Conservation (phyloP, 2,797 vertebrate genomes). For the Taenioides sp. region DNA sequence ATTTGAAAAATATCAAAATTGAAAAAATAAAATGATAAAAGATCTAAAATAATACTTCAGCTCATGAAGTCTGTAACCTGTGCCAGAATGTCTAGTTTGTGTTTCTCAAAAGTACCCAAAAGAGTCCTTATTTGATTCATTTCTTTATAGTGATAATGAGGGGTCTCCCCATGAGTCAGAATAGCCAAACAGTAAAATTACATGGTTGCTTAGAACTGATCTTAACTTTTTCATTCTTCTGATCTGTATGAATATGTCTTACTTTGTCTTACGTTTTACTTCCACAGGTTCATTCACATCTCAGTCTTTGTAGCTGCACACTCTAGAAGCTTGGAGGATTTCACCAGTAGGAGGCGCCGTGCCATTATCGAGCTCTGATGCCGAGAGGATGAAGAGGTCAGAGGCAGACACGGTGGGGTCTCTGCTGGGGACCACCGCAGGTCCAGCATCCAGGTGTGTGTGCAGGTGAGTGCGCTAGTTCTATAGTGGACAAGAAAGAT, state of each 20-base stretch:
- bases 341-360: conserved; percentile 72
- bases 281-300: conserved; percentile 85
- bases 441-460: conserved; percentile 87
- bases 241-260: conserved; percentile 10
- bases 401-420: conserved; percentile 34
- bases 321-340: conserved; percentile 88
- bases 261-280: not conserved
- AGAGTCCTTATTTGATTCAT: conserved; percentile 51
- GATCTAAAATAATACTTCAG: too few species aligned
- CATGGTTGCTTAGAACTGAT: conserved; percentile 23
- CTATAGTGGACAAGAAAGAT: not conserved
- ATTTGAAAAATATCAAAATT: too few species aligned
- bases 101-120: not conserved
- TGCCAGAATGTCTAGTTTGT: not conserved
- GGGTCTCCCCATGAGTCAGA: conserved; percentile 67
- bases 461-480: conserved; percentile 87
- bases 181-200: conserved; percentile 36
- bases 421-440: conserved; percentile 82
- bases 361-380: conserved; percentile 14
- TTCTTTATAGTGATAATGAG: conserved; percentile 19
- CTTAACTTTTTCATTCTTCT: conserved; percentile 5
- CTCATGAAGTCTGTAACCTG: not conserved
- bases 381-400: conserved; percentile 39
- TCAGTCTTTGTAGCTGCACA: conserved; percentile 87
- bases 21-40: too few species aligned